phyloP scores from a whole-genome alignment of 2,113 vertebrate species.

The Nannospalax galili region DNA sequence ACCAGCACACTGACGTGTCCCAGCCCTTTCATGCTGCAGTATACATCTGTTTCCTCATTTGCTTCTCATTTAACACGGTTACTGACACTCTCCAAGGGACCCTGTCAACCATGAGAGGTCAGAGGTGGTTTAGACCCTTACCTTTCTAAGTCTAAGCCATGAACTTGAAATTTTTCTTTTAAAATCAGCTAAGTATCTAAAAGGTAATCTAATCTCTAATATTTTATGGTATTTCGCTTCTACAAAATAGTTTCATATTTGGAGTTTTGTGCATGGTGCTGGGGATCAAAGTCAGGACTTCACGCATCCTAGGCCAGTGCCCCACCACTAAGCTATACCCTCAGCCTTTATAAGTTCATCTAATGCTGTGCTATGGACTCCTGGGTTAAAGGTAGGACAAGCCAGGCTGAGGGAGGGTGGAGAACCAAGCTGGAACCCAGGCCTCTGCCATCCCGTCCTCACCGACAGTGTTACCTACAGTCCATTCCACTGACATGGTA shows the following conservation, averaged over 20 bases:
- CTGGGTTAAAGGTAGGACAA: background rate
- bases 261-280: background rate
- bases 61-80: background rate
- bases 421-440: background rate
- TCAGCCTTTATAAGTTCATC: background rate
- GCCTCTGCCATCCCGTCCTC: background rate
- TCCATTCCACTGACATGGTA: conserved; percentile 26
- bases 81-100: background rate
- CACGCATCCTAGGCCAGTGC: background rate
- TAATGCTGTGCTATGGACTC: background rate
- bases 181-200: background rate
- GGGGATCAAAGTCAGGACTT: background rate
- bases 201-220: background rate
- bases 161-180: background rate
- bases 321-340: background rate
- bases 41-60: background rate
- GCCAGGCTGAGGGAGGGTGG: background rate
- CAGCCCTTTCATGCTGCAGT: background rate
- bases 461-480: background rate
- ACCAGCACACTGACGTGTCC: background rate
- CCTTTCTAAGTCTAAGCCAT: background rate
- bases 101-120: background rate
- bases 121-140: background rate
- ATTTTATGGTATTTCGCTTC: background rate
- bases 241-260: background rate